phyloP scores from a whole-genome alignment of 2,888 invertebrate genomes.

The Pollenia labialis region DNA sequence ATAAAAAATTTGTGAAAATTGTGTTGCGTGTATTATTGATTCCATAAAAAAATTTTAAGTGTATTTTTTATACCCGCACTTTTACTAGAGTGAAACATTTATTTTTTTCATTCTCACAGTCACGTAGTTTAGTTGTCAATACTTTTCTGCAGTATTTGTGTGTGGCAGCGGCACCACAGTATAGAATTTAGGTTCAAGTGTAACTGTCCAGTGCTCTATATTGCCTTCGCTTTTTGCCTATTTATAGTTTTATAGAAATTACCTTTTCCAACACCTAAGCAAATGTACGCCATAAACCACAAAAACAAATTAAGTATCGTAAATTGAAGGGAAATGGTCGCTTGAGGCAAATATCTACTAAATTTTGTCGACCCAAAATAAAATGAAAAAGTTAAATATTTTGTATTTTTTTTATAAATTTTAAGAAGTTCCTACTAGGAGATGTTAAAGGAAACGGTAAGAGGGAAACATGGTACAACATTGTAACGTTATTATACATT shows the following conservation, averaged over 20 bases:
- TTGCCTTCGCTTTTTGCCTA: too few relatives aligned
- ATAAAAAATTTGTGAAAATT: too few relatives aligned
- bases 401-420: not conserved
- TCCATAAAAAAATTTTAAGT: too few relatives aligned
- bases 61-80: too few relatives aligned
- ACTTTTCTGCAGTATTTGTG: too few relatives aligned
- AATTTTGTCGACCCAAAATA: conserved; percentile 50
- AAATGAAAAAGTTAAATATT: not conserved
- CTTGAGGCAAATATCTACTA: conserved; percentile 71
- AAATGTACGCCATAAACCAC: not conserved
- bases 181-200: not conserved
- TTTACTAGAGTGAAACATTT: too few relatives aligned
- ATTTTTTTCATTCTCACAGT: too few relatives aligned
- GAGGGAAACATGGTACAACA: not conserved
- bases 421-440: not conserved
- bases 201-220: too few relatives aligned
- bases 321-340: conserved; percentile 81
- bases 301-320: conserved; percentile 79
- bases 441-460: too few relatives aligned
- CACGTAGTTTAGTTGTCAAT: too few relatives aligned
- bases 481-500: not conserved
- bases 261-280: not conserved
- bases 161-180: not conserved
- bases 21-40: too few relatives aligned
- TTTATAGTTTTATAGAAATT: not conserved